phyloP scores from a whole-genome alignment of 2,797 vertebrate genomes.

The Linurgus olivaceus region DNA sequence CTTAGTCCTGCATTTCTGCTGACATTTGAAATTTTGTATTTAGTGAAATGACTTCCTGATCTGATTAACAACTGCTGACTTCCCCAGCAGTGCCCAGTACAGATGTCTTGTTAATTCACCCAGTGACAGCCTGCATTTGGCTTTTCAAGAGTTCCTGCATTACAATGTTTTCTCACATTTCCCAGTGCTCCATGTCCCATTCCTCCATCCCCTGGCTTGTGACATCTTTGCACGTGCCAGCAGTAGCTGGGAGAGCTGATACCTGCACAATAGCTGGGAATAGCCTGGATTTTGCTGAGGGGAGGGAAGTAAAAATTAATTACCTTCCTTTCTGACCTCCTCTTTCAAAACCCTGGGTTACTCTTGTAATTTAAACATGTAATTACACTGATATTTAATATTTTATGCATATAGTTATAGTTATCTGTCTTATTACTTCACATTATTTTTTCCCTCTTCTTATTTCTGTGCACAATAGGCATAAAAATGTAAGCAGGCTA shows the following conservation, averaged over 20 bases:
- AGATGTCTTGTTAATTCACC: not conserved
- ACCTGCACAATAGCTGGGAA: not conserved
- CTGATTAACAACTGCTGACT: not conserved
- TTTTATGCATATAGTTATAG: not conserved
- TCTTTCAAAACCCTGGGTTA: fast-evolving
- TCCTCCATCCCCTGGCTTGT: not conserved
- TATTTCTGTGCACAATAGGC: not conserved
- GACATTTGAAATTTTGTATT: not conserved
- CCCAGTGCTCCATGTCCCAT: not conserved
- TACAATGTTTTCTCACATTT: not conserved
- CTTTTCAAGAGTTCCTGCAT: not conserved
- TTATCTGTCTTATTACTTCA: not conserved
- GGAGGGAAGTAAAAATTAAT: not conserved
- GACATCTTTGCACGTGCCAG: not conserved
- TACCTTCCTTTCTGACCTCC: not conserved
- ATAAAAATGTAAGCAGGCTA: not conserved
- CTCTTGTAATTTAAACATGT: not conserved
- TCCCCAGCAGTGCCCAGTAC: not conserved
- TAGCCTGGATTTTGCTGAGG: not conserved
- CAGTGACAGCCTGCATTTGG: not conserved
- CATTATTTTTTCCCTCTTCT: not conserved
- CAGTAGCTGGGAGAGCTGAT: not conserved
- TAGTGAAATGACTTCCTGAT: not conserved
- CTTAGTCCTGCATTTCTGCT: not conserved
- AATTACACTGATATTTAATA: not conserved